A percentile compares a stretch with the other conserved stretches of the same genome.
These are phyloP conservation scores for Metopolophium dirhodum DNA, from an alignment of 1,140 invertebrate species.

Conservation along the genomic window DNA sequence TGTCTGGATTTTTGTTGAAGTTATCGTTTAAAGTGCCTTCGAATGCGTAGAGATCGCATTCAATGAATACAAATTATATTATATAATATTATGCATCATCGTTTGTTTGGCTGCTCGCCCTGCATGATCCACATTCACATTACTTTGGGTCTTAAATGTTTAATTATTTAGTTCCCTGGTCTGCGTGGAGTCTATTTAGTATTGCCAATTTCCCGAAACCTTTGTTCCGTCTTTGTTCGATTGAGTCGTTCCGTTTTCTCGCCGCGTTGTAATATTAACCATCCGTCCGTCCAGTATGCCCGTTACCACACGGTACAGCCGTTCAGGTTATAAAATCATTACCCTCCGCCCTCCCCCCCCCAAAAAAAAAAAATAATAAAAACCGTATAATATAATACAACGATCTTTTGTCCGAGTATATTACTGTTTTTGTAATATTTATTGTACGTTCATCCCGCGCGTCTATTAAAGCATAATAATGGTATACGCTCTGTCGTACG, in stretches of 20 bases:
- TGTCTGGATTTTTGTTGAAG: neutral
- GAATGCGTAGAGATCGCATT: too few species aligned
- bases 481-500: neutral
- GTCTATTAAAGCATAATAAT: neutral
- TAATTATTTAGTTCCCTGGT: neutral
- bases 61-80: neutral
- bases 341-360: neutral
- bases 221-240: neutral
- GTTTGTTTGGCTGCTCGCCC: neutral
- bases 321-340: neutral
- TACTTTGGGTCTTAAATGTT: neutral
- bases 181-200: too few species aligned
- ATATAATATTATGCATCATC: neutral
- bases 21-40: neutral
- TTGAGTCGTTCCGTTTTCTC: neutral
- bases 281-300: neutral
- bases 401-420: neutral
- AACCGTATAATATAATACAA: neutral
- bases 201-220: neutral
- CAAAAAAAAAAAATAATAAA: neutral
- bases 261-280: neutral
- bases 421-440: neutral
- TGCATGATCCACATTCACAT: neutral
- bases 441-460: neutral
- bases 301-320: neutral